Percentiles rank a stretch among this genome's conserved stretches.
phyloP scores from a whole-genome alignment of 2,888 invertebrate species.

The Drosophila ezoana region DNA sequence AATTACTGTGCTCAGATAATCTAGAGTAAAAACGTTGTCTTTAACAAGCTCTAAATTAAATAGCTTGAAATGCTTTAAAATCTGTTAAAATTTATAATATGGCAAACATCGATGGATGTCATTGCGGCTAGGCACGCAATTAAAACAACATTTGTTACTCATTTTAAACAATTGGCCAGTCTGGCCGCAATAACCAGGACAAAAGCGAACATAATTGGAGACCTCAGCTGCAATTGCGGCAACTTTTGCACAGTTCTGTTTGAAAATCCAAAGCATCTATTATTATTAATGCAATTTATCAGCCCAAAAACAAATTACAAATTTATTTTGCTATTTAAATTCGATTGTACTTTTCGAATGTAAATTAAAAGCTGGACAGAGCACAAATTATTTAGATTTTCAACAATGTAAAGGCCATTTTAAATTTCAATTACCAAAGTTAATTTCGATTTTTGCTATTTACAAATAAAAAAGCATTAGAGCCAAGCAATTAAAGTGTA shows the following conservation, averaged over 20 bases:
- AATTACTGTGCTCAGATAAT: not conserved
- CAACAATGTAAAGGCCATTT: slow-evolving; percentile 3
- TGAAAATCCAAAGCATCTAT: slow-evolving; percentile 29
- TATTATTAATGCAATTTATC: slow-evolving; percentile 53
- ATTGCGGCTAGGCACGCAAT: slow-evolving; percentile 21
- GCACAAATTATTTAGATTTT: not conserved
- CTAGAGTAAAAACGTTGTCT: slow-evolving; percentile 7
- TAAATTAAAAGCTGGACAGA: slow-evolving; percentile 39
- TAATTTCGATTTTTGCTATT: slow-evolving; percentile 28
- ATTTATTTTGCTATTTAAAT: slow-evolving; percentile 70
- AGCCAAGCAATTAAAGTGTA: slow-evolving; percentile 37
- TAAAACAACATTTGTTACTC: slow-evolving; percentile 33
- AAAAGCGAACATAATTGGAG: slow-evolving; percentile 40
- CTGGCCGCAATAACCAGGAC: slow-evolving; percentile 28
- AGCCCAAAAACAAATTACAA: slow-evolving; percentile 46
- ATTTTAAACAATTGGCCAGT: slow-evolving; percentile 31
- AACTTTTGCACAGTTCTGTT: slow-evolving; percentile 2
- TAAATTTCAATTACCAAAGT: slow-evolving; percentile 16
- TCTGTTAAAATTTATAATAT: not conserved
- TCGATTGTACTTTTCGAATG: slow-evolving; percentile 50
- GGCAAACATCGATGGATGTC: not conserved
- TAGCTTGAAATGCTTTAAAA: no score
- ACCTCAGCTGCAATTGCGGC: slow-evolving; percentile 32
- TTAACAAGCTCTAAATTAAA: not conserved
- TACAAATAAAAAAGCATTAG: slow-evolving; percentile 44